Base-by-base conservation (phyloP, 2,113 vertebrate species). In the Toxotes jaculatrix region DNA sequence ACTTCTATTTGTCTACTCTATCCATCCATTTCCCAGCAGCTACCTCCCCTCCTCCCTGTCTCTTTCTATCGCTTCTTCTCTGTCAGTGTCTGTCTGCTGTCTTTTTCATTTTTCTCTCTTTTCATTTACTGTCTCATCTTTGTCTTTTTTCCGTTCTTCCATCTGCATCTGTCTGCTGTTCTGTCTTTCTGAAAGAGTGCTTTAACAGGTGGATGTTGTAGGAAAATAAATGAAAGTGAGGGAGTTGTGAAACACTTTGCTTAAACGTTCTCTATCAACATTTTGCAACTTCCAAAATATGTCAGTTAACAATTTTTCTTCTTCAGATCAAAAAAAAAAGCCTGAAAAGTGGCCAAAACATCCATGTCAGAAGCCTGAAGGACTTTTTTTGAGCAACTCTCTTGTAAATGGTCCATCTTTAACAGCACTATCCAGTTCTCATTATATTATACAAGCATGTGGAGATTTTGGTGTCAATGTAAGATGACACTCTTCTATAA, bases 1-100 rank as follows among this genome's bases (percentile, higher is more conserved):
- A 34, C 66, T 21, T 62, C 65, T 69, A 4, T 71, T 55, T 60
- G 53, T 83, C 61, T 31, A 40, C 68, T 68, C n/a, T 34, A 36
- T 63, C 43, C 51, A 79, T 86, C 62, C 62, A 23, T 49, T 51
- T 74, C 55, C 23, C 14, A 23, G 65, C 38, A 16, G 4, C 42
- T 34, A 0, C 34, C 60, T 60, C 63, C 17, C 45, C 23, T 62
- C 23, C 60, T 70, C 43, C 60, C 40, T 40, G 19, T 51, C 74
- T 66, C 53, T 2, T 68, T 57, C 19, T 78, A 32, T 70, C 17
- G 0, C 31, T 36, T 68, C 43, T 55, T 53, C 34, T 65, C 51
- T 55, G 36, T 19, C 51, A 21, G 14, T n/a, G 1, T 69, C 62
- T 69, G 21, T 47, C 64, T 79, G 14, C 19, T 40, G 14, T 47